phyloP scores from a whole-genome alignment of 2,113 vertebrate species.

The Oncorhynchus mykiss region DNA sequence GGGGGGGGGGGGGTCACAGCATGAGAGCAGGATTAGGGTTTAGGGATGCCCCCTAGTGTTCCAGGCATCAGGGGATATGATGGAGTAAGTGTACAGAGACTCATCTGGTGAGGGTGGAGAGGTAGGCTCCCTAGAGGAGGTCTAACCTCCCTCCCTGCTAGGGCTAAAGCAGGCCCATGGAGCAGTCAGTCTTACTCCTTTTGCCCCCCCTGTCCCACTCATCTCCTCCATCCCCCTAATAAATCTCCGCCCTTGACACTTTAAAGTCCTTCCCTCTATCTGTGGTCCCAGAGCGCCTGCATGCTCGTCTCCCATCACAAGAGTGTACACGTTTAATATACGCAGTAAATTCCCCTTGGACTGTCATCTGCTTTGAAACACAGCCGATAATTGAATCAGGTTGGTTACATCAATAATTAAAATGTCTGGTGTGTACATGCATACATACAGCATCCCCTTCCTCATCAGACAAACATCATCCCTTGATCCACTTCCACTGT shows the following conservation, averaged over 20 bases:
- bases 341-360: background rate
- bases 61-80: constrained; percentile 8
- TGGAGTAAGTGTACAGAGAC: background rate
- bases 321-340: background rate
- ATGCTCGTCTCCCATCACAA: background rate
- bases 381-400: constrained; percentile 43
- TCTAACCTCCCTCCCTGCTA: background rate
- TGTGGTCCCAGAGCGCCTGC: background rate
- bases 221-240: background rate
- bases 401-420: constrained; percentile 56
- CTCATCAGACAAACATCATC: constrained; percentile 45
- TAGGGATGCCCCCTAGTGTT: background rate
- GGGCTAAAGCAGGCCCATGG: background rate
- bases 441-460: constrained; percentile 16
- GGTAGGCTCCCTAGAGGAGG: background rate
- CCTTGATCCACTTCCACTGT: constrained; percentile 34
- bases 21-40: constrained; percentile 24
- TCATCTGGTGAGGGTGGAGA: background rate
- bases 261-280: background rate
- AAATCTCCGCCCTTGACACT: background rate
- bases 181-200: background rate
- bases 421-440: constrained; percentile 15
- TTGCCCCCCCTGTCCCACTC: background rate
- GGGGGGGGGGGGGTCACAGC: background rate
- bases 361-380: background rate